Percentiles rank a stretch among this genome's conserved stretches.
Evolutionary conservation across 2,888 invertebrate genomes (phyloP).

Genomic region (Ypsolopha scabrella): DNA sequence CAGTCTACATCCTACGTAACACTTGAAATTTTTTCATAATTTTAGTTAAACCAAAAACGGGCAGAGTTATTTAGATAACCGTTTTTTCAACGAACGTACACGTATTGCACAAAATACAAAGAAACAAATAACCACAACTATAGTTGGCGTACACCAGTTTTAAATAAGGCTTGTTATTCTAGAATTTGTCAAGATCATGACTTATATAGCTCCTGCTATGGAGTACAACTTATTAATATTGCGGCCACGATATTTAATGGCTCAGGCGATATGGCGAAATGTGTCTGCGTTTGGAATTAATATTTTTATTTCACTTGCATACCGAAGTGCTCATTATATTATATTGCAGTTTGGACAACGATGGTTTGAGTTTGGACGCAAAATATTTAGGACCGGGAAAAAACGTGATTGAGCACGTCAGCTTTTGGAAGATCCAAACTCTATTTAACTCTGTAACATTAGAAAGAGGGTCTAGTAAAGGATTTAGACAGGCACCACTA

Average conservation of each 20-base stretch:
- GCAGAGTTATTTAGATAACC: no score
- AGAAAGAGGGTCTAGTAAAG: no score
- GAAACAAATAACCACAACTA: background rate
- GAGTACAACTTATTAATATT: background rate
- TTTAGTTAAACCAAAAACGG: no score
- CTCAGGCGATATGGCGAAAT: slow-evolving; percentile 6
- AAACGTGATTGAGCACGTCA: no score
- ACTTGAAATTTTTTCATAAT: no score
- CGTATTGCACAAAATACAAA: background rate
- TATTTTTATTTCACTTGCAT: slow-evolving; percentile 10
- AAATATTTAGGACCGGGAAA: no score
- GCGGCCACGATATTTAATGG: slow-evolving; percentile 3
- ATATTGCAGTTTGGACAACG: no score
- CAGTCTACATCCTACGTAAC: no score
- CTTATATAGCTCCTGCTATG: background rate
- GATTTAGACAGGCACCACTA: no score
- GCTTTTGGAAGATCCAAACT: no score
- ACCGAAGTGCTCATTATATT: background rate
- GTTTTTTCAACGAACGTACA: background rate
- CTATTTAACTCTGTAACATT: no score
- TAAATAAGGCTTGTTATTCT: background rate
- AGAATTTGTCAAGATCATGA: background rate
- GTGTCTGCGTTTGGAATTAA: slow-evolving; percentile 8
- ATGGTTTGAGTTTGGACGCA: no score
- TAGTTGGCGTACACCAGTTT: background rate